Evolutionary conservation across 2,113 vertebrate species (phyloP).

Genomic region (Odontesthes bonariensis): DNA sequence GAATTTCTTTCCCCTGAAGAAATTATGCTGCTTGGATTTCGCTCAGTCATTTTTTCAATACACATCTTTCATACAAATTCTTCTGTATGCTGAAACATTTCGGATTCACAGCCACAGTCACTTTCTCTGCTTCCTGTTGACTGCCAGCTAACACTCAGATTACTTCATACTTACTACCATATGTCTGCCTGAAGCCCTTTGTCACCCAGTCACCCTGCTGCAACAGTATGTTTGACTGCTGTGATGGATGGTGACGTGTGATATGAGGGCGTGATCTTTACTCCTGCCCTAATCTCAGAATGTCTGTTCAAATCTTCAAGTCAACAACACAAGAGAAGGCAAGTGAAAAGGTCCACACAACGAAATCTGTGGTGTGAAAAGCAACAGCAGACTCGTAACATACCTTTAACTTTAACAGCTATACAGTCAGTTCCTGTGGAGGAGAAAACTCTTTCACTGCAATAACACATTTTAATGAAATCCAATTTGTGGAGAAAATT

Average conservation of each 20-base stretch:
- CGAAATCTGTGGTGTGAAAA: slow-evolving; percentile 1
- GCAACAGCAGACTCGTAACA: not conserved
- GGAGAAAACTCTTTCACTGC: slow-evolving; percentile 6
- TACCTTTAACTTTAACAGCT: not conserved
- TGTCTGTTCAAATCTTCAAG: not conserved
- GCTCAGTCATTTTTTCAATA: too few species aligned
- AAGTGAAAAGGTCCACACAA: not conserved
- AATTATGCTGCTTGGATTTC: too few species aligned
- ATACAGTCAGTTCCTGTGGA: slow-evolving; percentile 25
- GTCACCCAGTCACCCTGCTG: not conserved
- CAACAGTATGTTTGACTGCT: not conserved
- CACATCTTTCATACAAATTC: too few species aligned
- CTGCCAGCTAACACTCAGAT: not conserved
- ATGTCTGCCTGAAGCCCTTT: not conserved
- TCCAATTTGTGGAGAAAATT: slow-evolving; percentile 14
- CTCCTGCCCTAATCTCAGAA: not conserved
- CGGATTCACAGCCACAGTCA: too few species aligned
- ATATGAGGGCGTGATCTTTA: not conserved
- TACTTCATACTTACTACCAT: not conserved
- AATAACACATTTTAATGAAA: slow-evolving; percentile 13
- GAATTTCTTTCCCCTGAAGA: too few species aligned
- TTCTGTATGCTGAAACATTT: too few species aligned
- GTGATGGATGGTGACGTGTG: not conserved
- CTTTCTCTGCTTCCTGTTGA: not conserved
- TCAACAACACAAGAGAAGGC: not conserved